Percentiles rank a stretch among this genome's conserved stretches.
phyloP scores from a whole-genome alignment of 2,888 invertebrate genomes.

The Branchipolynoe longqiensis region DNA sequence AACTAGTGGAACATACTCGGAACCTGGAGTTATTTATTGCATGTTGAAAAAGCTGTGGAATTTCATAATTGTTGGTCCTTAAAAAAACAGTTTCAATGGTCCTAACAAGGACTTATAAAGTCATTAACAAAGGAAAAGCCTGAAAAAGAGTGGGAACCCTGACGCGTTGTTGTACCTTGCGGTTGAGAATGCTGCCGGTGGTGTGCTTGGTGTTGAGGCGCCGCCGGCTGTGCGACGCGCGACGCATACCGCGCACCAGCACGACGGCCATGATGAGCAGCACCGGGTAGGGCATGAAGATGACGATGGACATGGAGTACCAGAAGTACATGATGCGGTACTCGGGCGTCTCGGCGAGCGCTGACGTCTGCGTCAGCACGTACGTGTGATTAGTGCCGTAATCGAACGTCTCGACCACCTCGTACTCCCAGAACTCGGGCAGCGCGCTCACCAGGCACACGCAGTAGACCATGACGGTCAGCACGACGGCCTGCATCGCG shows the following conservation, averaged over 20 bases:
- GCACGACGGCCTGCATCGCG: conserved; percentile 75
- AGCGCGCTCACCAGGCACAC: conserved; percentile 78
- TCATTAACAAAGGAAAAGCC: too few species aligned
- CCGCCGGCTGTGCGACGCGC: conserved; percentile 71
- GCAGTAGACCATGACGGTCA: conserved; percentile 74
- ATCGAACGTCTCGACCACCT: conserved; percentile 69
- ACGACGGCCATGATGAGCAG: conserved; percentile 72
- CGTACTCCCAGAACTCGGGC: conserved; percentile 79
- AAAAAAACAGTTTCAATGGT: too few species aligned
- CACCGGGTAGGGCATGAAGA: conserved; percentile 76
- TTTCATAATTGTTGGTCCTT: too few species aligned
- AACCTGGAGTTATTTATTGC: too few species aligned
- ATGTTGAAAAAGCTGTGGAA: too few species aligned
- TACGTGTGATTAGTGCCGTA: conserved; percentile 68
- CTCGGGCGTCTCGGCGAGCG: conserved; percentile 72
- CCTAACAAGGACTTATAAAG: too few species aligned
- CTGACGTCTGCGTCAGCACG: conserved; percentile 71
- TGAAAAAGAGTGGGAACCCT: too few species aligned
- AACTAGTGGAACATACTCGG: too few species aligned
- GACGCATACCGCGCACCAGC: conserved; percentile 71
- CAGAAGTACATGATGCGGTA: conserved; percentile 79
- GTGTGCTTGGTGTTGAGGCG: conserved; percentile 67
- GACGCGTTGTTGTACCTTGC: too few species aligned
- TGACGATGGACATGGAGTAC: conserved; percentile 77
- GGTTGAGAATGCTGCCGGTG: conserved; percentile 73